A percentile compares a stretch with the other conserved stretches of the same genome.
Evolutionary conservation across 2,888 invertebrate genomes (phyloP).

Genomic region (Noctua janthe): DNA sequence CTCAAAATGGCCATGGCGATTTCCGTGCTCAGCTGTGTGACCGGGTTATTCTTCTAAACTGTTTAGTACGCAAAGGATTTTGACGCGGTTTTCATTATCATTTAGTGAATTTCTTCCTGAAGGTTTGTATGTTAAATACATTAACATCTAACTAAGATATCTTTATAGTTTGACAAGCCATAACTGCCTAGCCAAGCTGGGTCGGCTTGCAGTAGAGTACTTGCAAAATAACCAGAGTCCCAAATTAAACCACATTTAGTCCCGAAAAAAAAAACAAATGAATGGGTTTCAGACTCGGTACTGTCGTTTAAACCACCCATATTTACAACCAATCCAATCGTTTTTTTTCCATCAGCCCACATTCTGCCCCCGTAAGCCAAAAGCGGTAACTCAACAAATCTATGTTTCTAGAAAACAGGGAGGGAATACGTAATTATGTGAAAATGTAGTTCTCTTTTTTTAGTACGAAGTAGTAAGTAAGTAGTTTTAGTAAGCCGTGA

Average conservation of each 20-base stretch:
- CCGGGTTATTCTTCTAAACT: too few relatives aligned
- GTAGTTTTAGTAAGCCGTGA: too few relatives aligned
- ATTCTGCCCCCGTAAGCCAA: not conserved
- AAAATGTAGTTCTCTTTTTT: not conserved
- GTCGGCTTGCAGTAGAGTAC: not conserved
- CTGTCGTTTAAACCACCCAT: not conserved
- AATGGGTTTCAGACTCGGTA: not conserved
- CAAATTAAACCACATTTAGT: not conserved
- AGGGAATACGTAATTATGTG: not conserved
- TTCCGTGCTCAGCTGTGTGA: too few relatives aligned
- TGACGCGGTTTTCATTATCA: too few relatives aligned
- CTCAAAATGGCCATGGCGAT: too few relatives aligned
- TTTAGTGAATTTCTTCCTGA: too few relatives aligned
- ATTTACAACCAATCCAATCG: slow-evolving; percentile 15
- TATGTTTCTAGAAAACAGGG: not conserved
- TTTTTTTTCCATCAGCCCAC: slow-evolving; percentile 19
- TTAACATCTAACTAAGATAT: not conserved
- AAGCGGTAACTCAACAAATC: not conserved
- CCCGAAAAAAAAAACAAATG: not conserved
- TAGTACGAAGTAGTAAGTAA: not conserved
- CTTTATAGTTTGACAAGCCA: not conserved
- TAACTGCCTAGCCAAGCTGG: not conserved
- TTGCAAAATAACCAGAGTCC: not conserved
- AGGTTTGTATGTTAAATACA: too few relatives aligned
- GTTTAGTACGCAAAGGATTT: too few relatives aligned